These are phyloP conservation scores for Carcina quercana DNA, from an alignment of 2,888 invertebrate genomes.

Conservation along the genomic window DNA sequence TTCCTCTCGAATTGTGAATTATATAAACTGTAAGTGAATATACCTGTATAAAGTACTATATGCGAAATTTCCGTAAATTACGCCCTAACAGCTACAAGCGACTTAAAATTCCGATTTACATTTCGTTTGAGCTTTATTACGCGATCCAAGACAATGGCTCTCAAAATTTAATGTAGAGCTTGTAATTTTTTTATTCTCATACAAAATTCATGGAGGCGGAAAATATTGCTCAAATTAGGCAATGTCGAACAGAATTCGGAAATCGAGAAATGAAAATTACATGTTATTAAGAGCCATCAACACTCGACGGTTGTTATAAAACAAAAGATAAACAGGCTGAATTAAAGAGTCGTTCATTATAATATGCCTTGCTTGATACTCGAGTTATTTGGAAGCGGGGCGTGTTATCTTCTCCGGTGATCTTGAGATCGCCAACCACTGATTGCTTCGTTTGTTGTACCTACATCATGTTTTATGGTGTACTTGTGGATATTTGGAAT, in stretches of 20 bases:
- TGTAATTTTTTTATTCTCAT: slow-evolving; percentile 34
- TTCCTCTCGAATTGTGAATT: no score
- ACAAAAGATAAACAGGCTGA: slow-evolving; percentile 68
- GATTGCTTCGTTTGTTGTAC: slow-evolving; percentile 52
- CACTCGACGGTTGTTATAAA: slow-evolving; percentile 63
- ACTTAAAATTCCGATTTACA: no score
- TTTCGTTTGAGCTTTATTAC: no score
- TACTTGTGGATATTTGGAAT: no score
- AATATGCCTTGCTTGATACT: slow-evolving; percentile 61
- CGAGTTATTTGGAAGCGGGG: slow-evolving; percentile 52
- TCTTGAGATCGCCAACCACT: slow-evolving; percentile 45
- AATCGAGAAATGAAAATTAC: slow-evolving; percentile 64
- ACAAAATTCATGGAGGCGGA: slow-evolving; percentile 53
- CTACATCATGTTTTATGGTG: slow-evolving; percentile 21
- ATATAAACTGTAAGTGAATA: no score
- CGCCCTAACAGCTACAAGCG: no score
- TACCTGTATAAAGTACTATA: no score
- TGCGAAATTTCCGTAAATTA: no score
- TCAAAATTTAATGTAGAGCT: no score
- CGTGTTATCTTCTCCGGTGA: slow-evolving; percentile 46
- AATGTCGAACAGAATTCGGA: slow-evolving; percentile 60
- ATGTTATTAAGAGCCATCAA: slow-evolving; percentile 70
- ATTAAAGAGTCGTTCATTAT: slow-evolving; percentile 68
- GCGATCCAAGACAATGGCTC: no score
- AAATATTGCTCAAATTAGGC: slow-evolving; percentile 54